phyloP scores from a whole-genome alignment of 2,888 invertebrate genomes.

The Volucella inflata region DNA sequence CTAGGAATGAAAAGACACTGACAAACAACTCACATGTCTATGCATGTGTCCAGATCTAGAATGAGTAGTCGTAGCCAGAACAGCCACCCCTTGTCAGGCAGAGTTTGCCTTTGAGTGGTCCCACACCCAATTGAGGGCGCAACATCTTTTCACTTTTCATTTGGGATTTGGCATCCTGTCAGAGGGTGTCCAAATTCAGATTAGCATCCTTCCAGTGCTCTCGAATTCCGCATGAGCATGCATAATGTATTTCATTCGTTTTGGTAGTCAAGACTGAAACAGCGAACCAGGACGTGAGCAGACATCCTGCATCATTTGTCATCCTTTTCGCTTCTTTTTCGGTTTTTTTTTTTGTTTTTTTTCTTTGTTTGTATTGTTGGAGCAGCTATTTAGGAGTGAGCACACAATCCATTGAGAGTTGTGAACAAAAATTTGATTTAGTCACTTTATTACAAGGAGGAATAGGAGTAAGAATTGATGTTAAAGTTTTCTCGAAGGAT shows the following conservation, averaged over 20 bases:
- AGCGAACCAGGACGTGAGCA: constrained; percentile 63
- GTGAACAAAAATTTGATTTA: constrained; percentile 73
- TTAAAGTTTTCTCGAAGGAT: constrained; percentile 40
- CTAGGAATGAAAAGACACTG: constrained; percentile 45
- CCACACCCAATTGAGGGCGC: constrained; percentile 60
- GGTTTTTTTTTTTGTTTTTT: neutral
- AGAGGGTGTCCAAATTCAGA: constrained; percentile 75
- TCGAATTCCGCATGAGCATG: constrained; percentile 68
- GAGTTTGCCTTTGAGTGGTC: constrained; percentile 11
- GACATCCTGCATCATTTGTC: constrained; percentile 72
- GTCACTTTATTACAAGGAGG: constrained; percentile 54
- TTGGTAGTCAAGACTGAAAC: constrained; percentile 30
- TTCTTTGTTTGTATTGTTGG: constrained; percentile 7
- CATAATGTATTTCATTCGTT: constrained; percentile 72
- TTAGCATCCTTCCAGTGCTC: constrained; percentile 70
- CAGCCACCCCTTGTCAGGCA: constrained; percentile 15
- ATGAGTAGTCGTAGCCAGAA: constrained; percentile 21
- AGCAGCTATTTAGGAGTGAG: constrained; percentile 39
- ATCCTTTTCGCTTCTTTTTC: constrained; percentile 42
- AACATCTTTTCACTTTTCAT: constrained; percentile 74
- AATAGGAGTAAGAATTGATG: neutral
- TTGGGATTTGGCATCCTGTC: constrained; percentile 75
- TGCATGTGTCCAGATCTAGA: constrained; percentile 27
- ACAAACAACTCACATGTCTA: constrained; percentile 64
- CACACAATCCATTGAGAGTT: constrained; percentile 53